A percentile compares a stretch with the other conserved stretches of the same genome.
Evolutionary conservation across 2,113 vertebrate species (phyloP).

Genomic region (Colinus virginianus): DNA sequence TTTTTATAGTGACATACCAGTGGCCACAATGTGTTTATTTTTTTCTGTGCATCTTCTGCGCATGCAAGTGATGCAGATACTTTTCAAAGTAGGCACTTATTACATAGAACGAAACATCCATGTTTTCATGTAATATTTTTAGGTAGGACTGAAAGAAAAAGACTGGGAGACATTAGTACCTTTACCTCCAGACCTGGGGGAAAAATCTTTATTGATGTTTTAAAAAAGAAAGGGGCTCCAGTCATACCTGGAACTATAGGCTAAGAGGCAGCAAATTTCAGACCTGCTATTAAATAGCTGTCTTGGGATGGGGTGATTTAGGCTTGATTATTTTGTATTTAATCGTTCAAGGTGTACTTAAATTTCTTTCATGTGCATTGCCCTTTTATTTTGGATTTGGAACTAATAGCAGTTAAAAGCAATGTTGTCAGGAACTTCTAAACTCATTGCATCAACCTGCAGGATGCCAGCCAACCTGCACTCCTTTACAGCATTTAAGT

Average conservation of each 20-base stretch:
- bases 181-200: background rate
- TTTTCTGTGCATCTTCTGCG: background rate
- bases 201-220: background rate
- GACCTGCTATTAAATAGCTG: background rate
- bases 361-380: background rate
- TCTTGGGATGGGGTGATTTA: background rate
- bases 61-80: background rate
- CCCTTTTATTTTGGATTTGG: background rate
- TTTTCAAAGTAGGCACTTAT: background rate
- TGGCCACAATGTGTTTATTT: background rate
- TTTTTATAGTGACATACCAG: background rate
- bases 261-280: background rate
- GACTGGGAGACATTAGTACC: background rate
- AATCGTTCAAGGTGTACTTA: background rate
- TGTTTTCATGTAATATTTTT: background rate
- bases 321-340: background rate
- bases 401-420: background rate
- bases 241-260: background rate
- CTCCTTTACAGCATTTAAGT: background rate
- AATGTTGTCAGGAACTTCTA: background rate
- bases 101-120: fast-evolving
- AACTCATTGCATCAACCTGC: background rate
- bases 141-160: background rate
- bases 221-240: background rate
- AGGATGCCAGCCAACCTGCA: background rate